Evolutionary conservation across 1,140 invertebrate species (phyloP).

Genomic region (Lordiphosa mommai): DNA sequence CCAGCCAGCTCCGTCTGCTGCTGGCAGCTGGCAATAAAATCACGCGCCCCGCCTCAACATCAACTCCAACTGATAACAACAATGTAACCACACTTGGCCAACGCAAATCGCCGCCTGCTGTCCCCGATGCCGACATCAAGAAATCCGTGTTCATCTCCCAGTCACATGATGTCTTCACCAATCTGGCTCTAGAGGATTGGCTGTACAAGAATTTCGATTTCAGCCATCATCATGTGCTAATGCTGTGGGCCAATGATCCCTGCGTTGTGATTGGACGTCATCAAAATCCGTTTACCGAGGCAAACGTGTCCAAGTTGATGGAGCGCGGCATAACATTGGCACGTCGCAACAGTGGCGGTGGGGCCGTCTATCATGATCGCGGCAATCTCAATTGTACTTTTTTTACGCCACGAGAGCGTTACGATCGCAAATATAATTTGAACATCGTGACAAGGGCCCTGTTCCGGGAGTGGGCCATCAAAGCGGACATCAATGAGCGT

Average conservation of each 20-base stretch:
- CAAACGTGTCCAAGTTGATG: slow-evolving; percentile 85
- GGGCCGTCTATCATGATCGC: slow-evolving; percentile 96
- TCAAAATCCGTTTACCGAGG: slow-evolving; percentile 98
- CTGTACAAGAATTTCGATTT: slow-evolving; percentile 93
- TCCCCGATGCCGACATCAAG: slow-evolving; percentile 80
- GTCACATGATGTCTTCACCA: slow-evolving; percentile 93
- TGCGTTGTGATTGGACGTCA: slow-evolving; percentile 97
- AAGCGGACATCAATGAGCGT: slow-evolving; percentile 86
- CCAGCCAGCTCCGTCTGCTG: slow-evolving; percentile 57
- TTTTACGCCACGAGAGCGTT: slow-evolving; percentile 88
- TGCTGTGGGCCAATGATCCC: slow-evolving; percentile 95
- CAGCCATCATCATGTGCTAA: slow-evolving; percentile 88
- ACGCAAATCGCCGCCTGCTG: slow-evolving; percentile 10
- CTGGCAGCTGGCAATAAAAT: slow-evolving; percentile 41
- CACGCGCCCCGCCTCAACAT: slow-evolving; percentile 38
- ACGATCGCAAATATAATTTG: slow-evolving; percentile 91
- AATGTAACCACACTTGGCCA: slow-evolving; percentile 15
- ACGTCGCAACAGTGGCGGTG: slow-evolving; percentile 96
- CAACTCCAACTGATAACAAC: slow-evolving; percentile 14
- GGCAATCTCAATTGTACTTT: slow-evolving; percentile 97
- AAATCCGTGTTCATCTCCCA: slow-evolving; percentile 96
- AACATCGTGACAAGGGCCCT: slow-evolving; percentile 90
- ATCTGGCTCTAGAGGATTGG: slow-evolving; percentile 97
- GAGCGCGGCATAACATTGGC: slow-evolving; percentile 87
- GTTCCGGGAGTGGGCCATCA: slow-evolving; percentile 88